A percentile compares a stretch with the other conserved stretches of the same genome.
phyloP scores from a whole-genome alignment of 2,888 invertebrate genomes.

The Clanis bilineata region DNA sequence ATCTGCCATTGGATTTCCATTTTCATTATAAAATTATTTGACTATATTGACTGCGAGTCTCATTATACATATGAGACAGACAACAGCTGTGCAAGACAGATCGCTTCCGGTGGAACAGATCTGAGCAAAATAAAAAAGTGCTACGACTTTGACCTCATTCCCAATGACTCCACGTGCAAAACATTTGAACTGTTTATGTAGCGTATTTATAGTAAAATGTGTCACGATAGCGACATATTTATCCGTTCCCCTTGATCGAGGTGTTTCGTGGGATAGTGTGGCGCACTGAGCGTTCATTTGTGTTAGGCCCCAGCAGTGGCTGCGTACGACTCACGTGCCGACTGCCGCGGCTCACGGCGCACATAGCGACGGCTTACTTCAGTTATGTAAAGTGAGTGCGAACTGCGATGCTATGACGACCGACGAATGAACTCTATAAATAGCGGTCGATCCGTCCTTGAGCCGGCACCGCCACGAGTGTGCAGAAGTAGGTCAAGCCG shows the following conservation, averaged over 20 bases:
- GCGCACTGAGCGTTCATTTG: constrained; percentile 34
- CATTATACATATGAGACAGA: neutral
- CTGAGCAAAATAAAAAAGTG: constrained; percentile 16
- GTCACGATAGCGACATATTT: constrained; percentile 51
- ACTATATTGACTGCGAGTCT: too few relatives aligned
- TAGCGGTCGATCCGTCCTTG: constrained; percentile 80
- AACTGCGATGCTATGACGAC: constrained; percentile 68
- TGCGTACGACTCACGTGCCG: constrained; percentile 50
- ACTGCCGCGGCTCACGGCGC: constrained; percentile 37
- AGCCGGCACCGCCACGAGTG: constrained; percentile 67
- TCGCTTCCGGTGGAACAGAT: constrained; percentile 20
- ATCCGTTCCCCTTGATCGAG: constrained; percentile 45
- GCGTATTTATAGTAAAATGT: constrained; percentile 48
- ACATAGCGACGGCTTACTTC: constrained; percentile 61
- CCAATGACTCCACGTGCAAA: constrained; percentile 23
- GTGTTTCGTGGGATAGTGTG: constrained; percentile 62
- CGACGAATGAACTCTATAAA: constrained; percentile 76
- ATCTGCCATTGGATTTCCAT: neutral
- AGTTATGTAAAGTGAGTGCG: constrained; percentile 75
- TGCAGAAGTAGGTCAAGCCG: constrained; percentile 75
- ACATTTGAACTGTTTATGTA: constrained; percentile 32
- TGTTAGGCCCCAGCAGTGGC: constrained; percentile 20
- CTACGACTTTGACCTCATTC: constrained; percentile 46
- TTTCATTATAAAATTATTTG: too few relatives aligned
- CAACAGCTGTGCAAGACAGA: constrained; percentile 10